Evolutionary conservation across 2,797 vertebrate genomes (phyloP), one percentile per base, ranked within the genome.

Genomic region (Poeciliopsis presidionis): DNA sequence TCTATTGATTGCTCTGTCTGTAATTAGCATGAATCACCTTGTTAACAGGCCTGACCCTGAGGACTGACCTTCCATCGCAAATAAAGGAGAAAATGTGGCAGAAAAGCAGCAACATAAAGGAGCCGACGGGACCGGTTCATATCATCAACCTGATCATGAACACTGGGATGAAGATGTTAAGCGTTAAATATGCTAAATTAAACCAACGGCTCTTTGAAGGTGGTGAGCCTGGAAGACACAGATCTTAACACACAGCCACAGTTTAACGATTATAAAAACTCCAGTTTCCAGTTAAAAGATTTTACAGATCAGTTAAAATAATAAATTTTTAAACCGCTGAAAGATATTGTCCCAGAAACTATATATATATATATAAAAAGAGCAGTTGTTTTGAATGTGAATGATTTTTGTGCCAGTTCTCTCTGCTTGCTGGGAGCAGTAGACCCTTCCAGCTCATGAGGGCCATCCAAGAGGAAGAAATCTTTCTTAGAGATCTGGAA

Each of bases 11-110:
- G 36, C 0, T 75, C 65, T 12, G 61, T 72, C 80, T 46, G 81
- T 49, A 77, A 88, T 90, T 85, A 85, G 74, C 81, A 89, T 89
- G 61, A 83, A 91, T 88, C 79, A 67, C 72, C 77, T 84, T 61
- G 84, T 87, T 90, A 86, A 86, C 81, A 76, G 59, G 36, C 33
- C 57, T 82, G 84, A 85, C 87, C 81, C 59, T 36, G 1, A 80
- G 71, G 36, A 3, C 39, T 82, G 85, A 89, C 83, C 82, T 78
- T 76, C 76, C 53, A 22, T 63, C 49, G 77, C 30, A 74, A 85
- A 46, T 74, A 76, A 20, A 72, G 14, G 57, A 69, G 51, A 57
- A 12, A 75, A 1, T 11, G 25, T 14, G 2, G 16, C 0, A 8
- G 55, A 36, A 47, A 67, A 73, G 39, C 36, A 53, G n/a, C n/a